Evolutionary conservation across 2,113 vertebrate genomes (phyloP).

Genomic region (Sceloporus undulatus): DNA sequence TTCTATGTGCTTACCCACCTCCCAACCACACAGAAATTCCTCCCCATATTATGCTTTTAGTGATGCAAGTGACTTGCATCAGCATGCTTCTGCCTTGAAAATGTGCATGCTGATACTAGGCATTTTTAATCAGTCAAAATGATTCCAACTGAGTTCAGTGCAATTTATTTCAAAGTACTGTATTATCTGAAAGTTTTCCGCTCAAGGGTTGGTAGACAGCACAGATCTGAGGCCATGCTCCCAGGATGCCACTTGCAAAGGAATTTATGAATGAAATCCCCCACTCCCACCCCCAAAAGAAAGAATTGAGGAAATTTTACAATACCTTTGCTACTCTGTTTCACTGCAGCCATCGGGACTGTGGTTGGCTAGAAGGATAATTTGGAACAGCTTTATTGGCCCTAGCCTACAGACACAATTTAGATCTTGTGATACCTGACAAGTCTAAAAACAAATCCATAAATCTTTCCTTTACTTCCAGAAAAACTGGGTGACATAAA

Average conservation of each 20-base stretch:
- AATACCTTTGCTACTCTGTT: background rate
- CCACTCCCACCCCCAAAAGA: background rate
- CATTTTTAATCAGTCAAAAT: background rate
- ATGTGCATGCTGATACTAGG: background rate
- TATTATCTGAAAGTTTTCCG: no score
- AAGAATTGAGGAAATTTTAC: background rate
- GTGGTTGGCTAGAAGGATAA: background rate
- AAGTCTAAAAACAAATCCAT: background rate
- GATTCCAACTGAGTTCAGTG: background rate
- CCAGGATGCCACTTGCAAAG: constrained; percentile 11
- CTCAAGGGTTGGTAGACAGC: background rate
- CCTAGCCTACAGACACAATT: background rate
- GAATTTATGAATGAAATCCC: constrained; percentile 17
- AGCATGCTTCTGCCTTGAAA: constrained; percentile 10
- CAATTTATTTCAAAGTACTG: background rate
- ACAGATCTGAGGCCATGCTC: background rate
- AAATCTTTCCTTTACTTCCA: constrained; percentile 2
- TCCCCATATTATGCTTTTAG: constrained; percentile 5
- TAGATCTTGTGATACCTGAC: constrained; percentile 4
- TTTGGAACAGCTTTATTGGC: constrained; percentile 1
- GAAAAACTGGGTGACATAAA: background rate
- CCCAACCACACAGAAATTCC: constrained; percentile 2
- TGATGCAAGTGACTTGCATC: constrained; percentile 1
- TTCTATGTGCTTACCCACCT: background rate
- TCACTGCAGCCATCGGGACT: background rate